These are phyloP conservation scores for Cepaea nemoralis DNA, from an alignment of 1,140 invertebrate genomes.

Conservation along the genomic window DNA sequence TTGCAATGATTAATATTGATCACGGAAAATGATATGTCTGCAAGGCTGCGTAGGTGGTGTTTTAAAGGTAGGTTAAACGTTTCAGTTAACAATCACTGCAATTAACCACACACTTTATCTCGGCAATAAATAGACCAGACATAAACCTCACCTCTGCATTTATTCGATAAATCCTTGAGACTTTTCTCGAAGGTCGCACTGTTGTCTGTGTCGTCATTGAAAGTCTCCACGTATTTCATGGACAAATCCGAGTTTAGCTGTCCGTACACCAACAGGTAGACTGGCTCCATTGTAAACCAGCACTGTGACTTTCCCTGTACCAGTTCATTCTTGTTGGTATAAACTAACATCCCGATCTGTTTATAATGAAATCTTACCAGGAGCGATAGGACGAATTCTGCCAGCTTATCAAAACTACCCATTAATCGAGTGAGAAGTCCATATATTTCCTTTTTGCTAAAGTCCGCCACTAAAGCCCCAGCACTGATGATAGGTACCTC, in stretches of 20 bases:
- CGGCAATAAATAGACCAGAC: too few relatives aligned
- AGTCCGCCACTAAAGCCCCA: constrained; percentile 85
- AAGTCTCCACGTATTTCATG: not conserved
- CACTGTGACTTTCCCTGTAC: not conserved
- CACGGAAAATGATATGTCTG: too few relatives aligned
- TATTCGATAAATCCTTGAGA: constrained; percentile 6
- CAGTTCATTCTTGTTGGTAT: constrained; percentile 34
- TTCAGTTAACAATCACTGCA: too few relatives aligned
- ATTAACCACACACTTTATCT: too few relatives aligned
- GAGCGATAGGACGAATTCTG: constrained; percentile 42
- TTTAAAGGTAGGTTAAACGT: too few relatives aligned
- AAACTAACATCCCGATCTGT: constrained; percentile 47
- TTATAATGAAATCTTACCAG: constrained; percentile 47
- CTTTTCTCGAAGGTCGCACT: not conserved
- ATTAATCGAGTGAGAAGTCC: constrained; percentile 57
- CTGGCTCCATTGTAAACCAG: constrained; percentile 42
- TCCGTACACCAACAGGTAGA: constrained; percentile 24
- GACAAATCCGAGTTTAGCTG: not conserved
- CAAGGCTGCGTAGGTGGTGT: too few relatives aligned
- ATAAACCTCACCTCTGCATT: constrained; percentile 18
- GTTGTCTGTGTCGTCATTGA: not conserved
- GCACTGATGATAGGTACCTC: constrained; percentile 88
- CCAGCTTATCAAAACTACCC: constrained; percentile 48
- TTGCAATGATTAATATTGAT: too few relatives aligned
- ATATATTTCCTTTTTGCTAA: constrained; percentile 71